Percentiles rank a stretch among this genome's conserved stretches.
phyloP scores from a whole-genome alignment of 2,888 invertebrate species.

The Phoronis australis region DNA sequence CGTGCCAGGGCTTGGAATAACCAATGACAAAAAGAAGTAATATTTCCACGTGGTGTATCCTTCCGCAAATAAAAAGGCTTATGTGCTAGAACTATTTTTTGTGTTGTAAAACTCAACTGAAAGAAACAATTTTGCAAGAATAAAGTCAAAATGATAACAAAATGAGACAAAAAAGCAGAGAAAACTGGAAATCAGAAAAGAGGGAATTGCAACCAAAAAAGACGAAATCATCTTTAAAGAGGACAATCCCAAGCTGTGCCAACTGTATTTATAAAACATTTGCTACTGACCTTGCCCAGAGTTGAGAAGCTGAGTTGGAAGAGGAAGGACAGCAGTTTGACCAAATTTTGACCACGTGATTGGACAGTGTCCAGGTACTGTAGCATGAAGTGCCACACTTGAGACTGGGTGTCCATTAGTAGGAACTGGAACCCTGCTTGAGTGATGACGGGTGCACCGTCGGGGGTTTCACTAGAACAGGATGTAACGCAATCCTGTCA shows the following conservation, averaged over 20 bases:
- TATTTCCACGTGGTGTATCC: too few relatives aligned
- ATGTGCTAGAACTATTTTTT: too few relatives aligned
- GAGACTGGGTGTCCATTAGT: slow-evolving; percentile 83
- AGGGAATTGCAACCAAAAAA: background rate
- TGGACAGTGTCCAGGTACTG: slow-evolving; percentile 87
- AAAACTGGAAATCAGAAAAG: background rate
- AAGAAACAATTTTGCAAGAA: too few relatives aligned
- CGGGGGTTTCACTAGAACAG: slow-evolving; percentile 53
- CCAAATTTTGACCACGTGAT: slow-evolving; percentile 74
- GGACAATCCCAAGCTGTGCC: too few relatives aligned
- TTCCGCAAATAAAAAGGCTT: too few relatives aligned
- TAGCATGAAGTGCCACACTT: slow-evolving; percentile 95
- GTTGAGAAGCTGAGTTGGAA: slow-evolving; percentile 94
- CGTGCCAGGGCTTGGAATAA: too few relatives aligned
- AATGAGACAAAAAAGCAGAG: background rate
- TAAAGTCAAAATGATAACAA: too few relatives aligned
- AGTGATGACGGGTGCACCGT: slow-evolving; percentile 66
- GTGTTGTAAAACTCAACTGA: too few relatives aligned
- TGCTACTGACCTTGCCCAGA: slow-evolving; percentile 84
- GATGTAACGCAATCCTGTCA: too few relatives aligned
- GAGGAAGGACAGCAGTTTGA: slow-evolving; percentile 90
- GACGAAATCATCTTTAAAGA: background rate
- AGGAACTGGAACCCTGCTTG: slow-evolving; percentile 93
- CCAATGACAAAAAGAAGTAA: too few relatives aligned
- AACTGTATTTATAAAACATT: too few relatives aligned